Conservation (phyloP, 1,140 invertebrate genomes). For the Drosophila micromelanica region DNA sequence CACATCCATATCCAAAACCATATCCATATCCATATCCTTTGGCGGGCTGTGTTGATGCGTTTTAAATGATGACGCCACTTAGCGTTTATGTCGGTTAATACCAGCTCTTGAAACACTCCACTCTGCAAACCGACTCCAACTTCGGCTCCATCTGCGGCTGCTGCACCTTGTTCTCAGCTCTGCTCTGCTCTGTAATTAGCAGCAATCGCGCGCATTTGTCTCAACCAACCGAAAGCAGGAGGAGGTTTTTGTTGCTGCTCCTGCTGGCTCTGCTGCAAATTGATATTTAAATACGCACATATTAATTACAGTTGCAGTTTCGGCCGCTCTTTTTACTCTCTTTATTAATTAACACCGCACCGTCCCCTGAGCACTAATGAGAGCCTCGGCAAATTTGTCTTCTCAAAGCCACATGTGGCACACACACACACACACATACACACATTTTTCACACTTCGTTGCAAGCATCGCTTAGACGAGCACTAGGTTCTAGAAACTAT, state of each 20-base stretch:
- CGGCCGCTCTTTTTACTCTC: constrained; percentile 22
- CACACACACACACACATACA: not conserved
- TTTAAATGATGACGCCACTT: constrained; percentile 84
- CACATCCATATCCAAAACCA: constrained; percentile 28
- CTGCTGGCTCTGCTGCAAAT: constrained; percentile 57
- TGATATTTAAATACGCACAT: constrained; percentile 83
- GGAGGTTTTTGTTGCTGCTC: constrained; percentile 10
- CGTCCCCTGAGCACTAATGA: constrained; percentile 65
- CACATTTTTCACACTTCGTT: constrained; percentile 42
- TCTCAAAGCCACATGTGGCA: constrained; percentile 22
- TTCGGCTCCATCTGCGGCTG: constrained; percentile 7
- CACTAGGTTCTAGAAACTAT: too few species aligned
- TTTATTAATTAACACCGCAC: constrained; percentile 74
- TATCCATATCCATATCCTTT: constrained; percentile 63
- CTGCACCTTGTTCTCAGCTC: constrained; percentile 6
- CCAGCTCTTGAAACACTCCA: constrained; percentile 46
- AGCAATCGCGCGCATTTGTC: constrained; percentile 79
- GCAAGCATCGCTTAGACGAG: too few species aligned
- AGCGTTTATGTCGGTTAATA: constrained; percentile 82
- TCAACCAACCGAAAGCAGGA: constrained; percentile 32
- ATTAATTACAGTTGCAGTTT: constrained; percentile 73
- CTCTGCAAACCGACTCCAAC: not conserved
- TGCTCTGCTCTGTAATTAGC: constrained; percentile 74
- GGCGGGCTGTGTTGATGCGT: constrained; percentile 79
- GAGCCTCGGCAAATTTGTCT: constrained; percentile 70